These are phyloP conservation scores for Psilanteris sp. DNA, from an alignment of 1,140 invertebrate species.

Conservation along the genomic window DNA sequence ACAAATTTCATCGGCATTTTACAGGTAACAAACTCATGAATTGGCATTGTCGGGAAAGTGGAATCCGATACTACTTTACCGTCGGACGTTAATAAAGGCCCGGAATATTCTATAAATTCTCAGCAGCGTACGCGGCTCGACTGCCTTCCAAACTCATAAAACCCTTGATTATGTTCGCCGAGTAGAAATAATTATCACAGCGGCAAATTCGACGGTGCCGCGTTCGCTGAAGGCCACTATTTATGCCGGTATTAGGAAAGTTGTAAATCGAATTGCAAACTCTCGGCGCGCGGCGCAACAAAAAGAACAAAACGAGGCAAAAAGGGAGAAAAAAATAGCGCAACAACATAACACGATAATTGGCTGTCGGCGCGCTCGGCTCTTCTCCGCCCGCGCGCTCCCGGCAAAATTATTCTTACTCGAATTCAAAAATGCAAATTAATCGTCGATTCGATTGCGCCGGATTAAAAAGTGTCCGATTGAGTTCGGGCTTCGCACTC, in stretches of 20 bases:
- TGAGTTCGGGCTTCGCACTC: background rate
- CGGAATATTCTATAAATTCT: slow-evolving; percentile 58
- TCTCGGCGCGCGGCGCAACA: slow-evolving; percentile 12
- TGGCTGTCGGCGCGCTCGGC: slow-evolving; percentile 18
- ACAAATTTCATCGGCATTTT: slow-evolving; percentile 54
- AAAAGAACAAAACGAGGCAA: slow-evolving; percentile 35
- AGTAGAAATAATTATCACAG: slow-evolving; percentile 61
- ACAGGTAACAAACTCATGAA: slow-evolving; percentile 55
- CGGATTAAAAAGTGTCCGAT: slow-evolving; percentile 1
- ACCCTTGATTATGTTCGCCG: slow-evolving; percentile 57
- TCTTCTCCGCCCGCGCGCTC: too few relatives aligned
- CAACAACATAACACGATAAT: slow-evolving; percentile 42
- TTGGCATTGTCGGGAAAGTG: slow-evolving; percentile 42
- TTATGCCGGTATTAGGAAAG: slow-evolving; percentile 55
- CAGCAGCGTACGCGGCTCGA: slow-evolving; percentile 18
- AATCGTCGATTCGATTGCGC: slow-evolving; percentile 11
- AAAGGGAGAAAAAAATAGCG: slow-evolving; percentile 6
- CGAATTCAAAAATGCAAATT: slow-evolving; percentile 31
- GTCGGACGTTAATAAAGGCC: slow-evolving; percentile 58
- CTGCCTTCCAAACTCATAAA: slow-evolving; percentile 56
- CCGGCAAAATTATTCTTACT: slow-evolving; percentile 5
- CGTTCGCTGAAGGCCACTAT: slow-evolving; percentile 48
- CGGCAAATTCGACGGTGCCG: slow-evolving; percentile 43
- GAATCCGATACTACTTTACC: slow-evolving; percentile 55
- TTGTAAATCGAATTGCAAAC: slow-evolving; percentile 57